Conservation (phyloP, 2,888 invertebrate genomes). For the Latheticus oryzae region DNA sequence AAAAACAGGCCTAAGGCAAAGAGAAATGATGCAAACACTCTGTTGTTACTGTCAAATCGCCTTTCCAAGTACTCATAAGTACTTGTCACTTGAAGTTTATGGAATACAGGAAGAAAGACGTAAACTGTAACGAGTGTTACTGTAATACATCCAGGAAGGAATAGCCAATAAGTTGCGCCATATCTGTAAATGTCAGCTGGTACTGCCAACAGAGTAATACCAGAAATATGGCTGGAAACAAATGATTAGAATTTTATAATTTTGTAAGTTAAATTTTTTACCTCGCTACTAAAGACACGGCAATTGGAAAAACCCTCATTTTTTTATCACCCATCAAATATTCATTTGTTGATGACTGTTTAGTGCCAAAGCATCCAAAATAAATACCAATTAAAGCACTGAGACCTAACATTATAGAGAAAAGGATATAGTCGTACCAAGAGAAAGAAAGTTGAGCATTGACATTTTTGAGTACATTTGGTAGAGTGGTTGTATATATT, state of each 20-base stretch:
- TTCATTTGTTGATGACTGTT: slow-evolving; percentile 74
- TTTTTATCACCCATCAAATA: slow-evolving; percentile 79
- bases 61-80: slow-evolving; percentile 77
- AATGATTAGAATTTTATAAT: slow-evolving; percentile 13
- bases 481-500: slow-evolving; percentile 6
- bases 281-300: slow-evolving; percentile 81
- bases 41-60: slow-evolving; percentile 72
- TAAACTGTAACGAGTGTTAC: slow-evolving; percentile 58
- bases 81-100: slow-evolving; percentile 76
- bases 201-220: slow-evolving; percentile 78
- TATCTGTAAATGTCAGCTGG: slow-evolving; percentile 81
- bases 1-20: slow-evolving; percentile 71
- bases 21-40: slow-evolving; percentile 71
- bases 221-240: slow-evolving; percentile 77
- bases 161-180: slow-evolving; percentile 74
- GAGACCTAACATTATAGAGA: slow-evolving; percentile 66
- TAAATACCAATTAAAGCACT: slow-evolving; percentile 72
- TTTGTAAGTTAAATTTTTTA: slow-evolving; percentile 56
- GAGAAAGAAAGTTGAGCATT: slow-evolving; percentile 59
- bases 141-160: slow-evolving; percentile 63
- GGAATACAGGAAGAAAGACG: slow-evolving; percentile 75
- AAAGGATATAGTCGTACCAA: slow-evolving; percentile 70
- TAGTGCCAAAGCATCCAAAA: slow-evolving; percentile 70
- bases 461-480: slow-evolving; percentile 7
- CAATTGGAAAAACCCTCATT: slow-evolving; percentile 80